These are phyloP conservation scores for Calyptommatus sinebrachiatus DNA, from an alignment of 2,113 vertebrate species.

Conservation along the genomic window DNA sequence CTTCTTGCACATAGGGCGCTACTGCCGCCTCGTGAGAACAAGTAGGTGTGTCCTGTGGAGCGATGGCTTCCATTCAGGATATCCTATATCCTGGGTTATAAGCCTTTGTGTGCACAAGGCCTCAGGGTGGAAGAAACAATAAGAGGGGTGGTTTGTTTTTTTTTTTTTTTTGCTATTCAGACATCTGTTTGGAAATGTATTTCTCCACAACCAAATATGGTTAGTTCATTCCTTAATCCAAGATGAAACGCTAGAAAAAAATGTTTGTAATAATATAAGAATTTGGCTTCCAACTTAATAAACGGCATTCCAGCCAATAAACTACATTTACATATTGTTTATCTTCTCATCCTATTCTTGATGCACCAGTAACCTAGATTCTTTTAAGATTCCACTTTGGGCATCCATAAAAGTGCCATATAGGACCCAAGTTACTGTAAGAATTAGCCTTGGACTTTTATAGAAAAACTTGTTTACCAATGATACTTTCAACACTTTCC, in stretches of 20 bases:
- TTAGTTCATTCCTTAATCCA: constrained; percentile 38
- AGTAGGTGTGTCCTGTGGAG: too few relatives aligned
- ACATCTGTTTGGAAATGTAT: constrained; percentile 22
- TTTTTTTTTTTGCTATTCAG: constrained; percentile 21
- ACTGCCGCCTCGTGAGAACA: too few relatives aligned
- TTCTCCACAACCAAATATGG: constrained; percentile 44
- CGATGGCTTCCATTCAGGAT: too few relatives aligned
- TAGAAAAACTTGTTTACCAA: not conserved
- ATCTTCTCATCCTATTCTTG: not conserved
- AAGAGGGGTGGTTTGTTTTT: too few relatives aligned
- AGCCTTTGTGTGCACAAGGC: too few relatives aligned
- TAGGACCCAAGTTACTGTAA: not conserved
- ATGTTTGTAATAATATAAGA: not conserved
- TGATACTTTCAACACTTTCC: not conserved
- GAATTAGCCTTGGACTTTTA: constrained; percentile 20
- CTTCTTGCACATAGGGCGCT: too few relatives aligned
- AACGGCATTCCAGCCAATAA: not conserved
- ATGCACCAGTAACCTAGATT: not conserved
- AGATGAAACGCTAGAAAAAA: constrained; percentile 17
- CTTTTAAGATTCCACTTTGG: constrained; percentile 1
- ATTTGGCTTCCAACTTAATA: constrained; percentile 19
- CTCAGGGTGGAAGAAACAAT: not conserved
- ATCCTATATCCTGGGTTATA: too few relatives aligned
- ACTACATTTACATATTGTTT: constrained; percentile 20
- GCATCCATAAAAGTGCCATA: constrained; percentile 5